phyloP scores from a whole-genome alignment of 1,140 invertebrate species.

The Lepidurus apus region DNA sequence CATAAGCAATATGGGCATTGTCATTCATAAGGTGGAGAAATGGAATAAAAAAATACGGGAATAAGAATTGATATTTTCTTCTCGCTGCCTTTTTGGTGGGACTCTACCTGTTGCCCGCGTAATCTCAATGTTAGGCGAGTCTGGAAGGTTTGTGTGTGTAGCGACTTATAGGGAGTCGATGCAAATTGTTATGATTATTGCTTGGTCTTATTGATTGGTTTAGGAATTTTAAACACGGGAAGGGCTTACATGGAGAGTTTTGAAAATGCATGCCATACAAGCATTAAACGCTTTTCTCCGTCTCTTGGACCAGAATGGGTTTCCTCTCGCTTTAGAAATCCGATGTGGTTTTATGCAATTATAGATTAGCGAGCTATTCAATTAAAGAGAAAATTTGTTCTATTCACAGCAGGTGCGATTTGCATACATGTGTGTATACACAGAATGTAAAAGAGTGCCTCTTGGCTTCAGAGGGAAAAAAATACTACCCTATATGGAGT shows the following conservation, averaged over 20 bases:
- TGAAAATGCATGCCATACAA: background rate
- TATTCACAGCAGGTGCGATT: background rate
- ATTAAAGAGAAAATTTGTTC: background rate
- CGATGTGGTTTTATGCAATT: background rate
- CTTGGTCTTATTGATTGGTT: background rate
- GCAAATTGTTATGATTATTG: slow-evolving; percentile 22
- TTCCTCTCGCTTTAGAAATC: background rate
- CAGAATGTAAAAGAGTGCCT: background rate
- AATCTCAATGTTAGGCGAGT: background rate
- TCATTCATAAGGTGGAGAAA: slow-evolving; percentile 16
- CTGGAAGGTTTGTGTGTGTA: background rate
- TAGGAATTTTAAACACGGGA: background rate
- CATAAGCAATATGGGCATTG: slow-evolving; percentile 18
- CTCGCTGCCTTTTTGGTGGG: background rate
- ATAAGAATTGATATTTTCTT: slow-evolving; percentile 8
- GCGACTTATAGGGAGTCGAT: background rate
- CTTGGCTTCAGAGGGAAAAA: too few species aligned
- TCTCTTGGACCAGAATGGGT: background rate
- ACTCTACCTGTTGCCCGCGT: background rate
- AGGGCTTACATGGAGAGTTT: background rate
- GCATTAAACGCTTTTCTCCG: background rate
- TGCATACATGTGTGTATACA: background rate
- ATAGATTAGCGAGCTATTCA: background rate
- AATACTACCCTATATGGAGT: background rate
- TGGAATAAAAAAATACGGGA: background rate